A percentile compares a stretch with the other conserved stretches of the same genome.
Evolutionary conservation across 2,113 vertebrate species (phyloP).

Genomic region (Garra rufa): DNA sequence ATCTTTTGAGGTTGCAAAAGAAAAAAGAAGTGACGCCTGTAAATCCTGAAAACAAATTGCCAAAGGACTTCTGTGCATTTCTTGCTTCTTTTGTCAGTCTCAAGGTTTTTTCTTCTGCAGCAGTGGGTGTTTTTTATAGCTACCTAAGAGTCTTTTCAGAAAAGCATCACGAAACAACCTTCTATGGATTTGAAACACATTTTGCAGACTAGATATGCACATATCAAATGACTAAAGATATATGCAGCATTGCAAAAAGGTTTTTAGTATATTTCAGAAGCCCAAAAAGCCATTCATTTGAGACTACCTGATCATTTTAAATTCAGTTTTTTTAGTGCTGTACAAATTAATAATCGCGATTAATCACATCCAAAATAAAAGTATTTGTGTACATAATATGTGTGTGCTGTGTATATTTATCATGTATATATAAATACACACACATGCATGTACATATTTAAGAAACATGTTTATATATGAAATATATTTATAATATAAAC

Average conservation of each 20-base stretch:
- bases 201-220: not conserved
- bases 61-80: constrained; percentile 2
- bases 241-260: not conserved
- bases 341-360: too few relatives aligned
- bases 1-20: not conserved
- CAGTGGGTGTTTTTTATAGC: constrained; percentile 15
- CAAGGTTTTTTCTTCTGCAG: constrained; percentile 12
- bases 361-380: too few relatives aligned
- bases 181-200: not conserved
- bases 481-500: too few relatives aligned
- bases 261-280: not conserved
- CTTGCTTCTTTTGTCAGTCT: constrained; percentile 23
- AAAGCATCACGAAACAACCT: not conserved
- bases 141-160: not conserved
- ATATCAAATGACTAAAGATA: not conserved
- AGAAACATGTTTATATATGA: too few relatives aligned
- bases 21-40: not conserved
- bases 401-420: too few relatives aligned
- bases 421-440: too few relatives aligned
- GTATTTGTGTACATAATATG: too few relatives aligned
- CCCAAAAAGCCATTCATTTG: not conserved
- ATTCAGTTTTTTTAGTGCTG: not conserved
- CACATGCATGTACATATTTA: too few relatives aligned
- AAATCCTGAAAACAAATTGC: not conserved
- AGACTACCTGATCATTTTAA: not conserved